Base-by-base conservation (phyloP, 2,888 invertebrate genomes). In the Tenodera sinensis region DNA sequence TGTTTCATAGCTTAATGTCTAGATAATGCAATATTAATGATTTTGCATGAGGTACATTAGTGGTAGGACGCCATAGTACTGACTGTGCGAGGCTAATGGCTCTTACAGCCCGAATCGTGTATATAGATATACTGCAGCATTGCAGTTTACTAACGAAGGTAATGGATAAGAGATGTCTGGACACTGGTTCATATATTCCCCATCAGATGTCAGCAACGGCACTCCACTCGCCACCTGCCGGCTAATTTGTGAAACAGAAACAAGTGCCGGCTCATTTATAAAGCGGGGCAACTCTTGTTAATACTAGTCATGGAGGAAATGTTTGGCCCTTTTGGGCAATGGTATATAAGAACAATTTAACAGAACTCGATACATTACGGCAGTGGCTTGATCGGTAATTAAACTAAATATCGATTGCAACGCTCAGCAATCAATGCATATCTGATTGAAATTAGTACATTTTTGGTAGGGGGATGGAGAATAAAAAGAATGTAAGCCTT, bases 151-250 rank as follows among this genome's bases (percentile, higher is more conserved):
- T 88, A 88, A 88, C 85, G 85, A 87, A 86, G 83, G 87, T 90
- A 90, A 90, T 90, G 90, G 90, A 90, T 88, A 90, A 90, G 90
- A 90, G 90, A 89, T 90, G 90, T 90, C 88, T 88, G 87, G 89
- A 88, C 89, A 86, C 88, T 27, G 42, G 83, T 90, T 90, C 83
- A 86, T 88, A 90, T 88, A 89, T 89, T 89, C 89, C 54, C 84
- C 90, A 86, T 88, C 90, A 90, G 86, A 87, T 88, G 88, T 88
- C 88, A 88, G 88, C 84, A 87, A 27, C 54, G 54, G 84, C 87
- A 83, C 83, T 34, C 89, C 82, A 34, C 34, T 54, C 34, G 84
- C 84, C 83, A 47, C 88, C 84, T 81, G 83, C 47, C 34, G 85
- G 82, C 89, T 89, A 88, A 89, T 88, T 89, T 88, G 88, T 88